Evolutionary conservation across 2,888 invertebrate genomes (phyloP).

Genomic region (Tetanocera ferruginea): DNA sequence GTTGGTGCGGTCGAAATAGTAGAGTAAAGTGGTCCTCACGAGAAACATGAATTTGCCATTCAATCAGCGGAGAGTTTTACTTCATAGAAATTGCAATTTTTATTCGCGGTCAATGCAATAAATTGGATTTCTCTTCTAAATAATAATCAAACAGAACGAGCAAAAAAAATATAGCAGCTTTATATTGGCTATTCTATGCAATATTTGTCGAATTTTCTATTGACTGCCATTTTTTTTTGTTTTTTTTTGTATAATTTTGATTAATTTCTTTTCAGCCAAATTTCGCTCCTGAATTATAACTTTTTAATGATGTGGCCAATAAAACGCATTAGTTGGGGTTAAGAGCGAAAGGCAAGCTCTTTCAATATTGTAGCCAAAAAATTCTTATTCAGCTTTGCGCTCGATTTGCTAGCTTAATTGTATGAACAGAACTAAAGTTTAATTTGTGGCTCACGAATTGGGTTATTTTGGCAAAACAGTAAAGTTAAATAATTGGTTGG

Average conservation of each 20-base stretch:
- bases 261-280: background rate
- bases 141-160: background rate
- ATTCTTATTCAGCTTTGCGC: background rate
- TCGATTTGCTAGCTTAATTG: background rate
- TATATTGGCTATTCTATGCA: background rate
- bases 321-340: background rate
- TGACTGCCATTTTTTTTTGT: background rate
- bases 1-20: background rate
- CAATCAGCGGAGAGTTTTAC: slow-evolving; percentile 3
- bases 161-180: background rate
- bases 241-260: background rate
- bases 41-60: slow-evolving; percentile 18
- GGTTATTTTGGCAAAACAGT: too few species aligned
- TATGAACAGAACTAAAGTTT: background rate
- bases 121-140: background rate
- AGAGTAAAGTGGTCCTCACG: slow-evolving; percentile 4
- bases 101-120: slow-evolving; percentile 26
- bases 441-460: too few species aligned
- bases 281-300: background rate
- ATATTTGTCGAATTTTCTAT: background rate
- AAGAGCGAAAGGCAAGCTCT: background rate
- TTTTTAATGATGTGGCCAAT: slow-evolving; percentile 1
- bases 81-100: slow-evolving; percentile 31
- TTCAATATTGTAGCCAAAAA: background rate
- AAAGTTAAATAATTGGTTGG: too few species aligned